Conservation (phyloP, 1,140 invertebrate genomes). For the Nephila pilipes region DNA sequence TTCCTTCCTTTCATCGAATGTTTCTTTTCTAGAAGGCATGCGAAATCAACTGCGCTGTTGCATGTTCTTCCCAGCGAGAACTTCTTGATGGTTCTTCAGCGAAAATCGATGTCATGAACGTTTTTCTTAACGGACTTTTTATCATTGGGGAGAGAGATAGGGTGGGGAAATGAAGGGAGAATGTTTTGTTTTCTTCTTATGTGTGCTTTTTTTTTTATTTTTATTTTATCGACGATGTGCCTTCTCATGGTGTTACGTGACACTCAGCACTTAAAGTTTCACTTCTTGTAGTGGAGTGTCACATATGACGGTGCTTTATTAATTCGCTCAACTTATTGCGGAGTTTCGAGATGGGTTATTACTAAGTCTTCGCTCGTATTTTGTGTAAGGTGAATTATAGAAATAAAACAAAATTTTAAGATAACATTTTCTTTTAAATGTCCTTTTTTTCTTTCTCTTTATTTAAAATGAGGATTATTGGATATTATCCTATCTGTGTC, state of each 20-base stretch:
- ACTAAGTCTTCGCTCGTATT: neutral
- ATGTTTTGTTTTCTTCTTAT: neutral
- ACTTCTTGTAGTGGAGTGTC: conserved; percentile 11
- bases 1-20: conserved; percentile 10
- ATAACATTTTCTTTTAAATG: no score
- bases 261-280: neutral
- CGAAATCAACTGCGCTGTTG: conserved; percentile 49
- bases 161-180: neutral
- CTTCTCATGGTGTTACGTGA: neutral
- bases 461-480: no score
- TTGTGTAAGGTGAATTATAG: no score
- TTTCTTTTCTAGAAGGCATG: conserved; percentile 3
- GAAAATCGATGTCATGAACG: conserved; percentile 52
- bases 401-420: no score
- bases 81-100: conserved; percentile 44
- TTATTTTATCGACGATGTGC: conserved; percentile 8
- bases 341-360: neutral
- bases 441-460: no score
- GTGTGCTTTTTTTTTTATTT: neutral
- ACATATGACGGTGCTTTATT: neutral
- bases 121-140: conserved; percentile 34
- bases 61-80: conserved; percentile 22
- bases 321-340: neutral
- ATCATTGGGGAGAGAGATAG: neutral
- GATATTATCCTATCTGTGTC: no score